A percentile compares a stretch with the other conserved stretches of the same genome.
These are phyloP conservation scores for Gastracanthus pulcherrimus DNA, from an alignment of 2,888 invertebrate genomes.

Conservation along the genomic window DNA sequence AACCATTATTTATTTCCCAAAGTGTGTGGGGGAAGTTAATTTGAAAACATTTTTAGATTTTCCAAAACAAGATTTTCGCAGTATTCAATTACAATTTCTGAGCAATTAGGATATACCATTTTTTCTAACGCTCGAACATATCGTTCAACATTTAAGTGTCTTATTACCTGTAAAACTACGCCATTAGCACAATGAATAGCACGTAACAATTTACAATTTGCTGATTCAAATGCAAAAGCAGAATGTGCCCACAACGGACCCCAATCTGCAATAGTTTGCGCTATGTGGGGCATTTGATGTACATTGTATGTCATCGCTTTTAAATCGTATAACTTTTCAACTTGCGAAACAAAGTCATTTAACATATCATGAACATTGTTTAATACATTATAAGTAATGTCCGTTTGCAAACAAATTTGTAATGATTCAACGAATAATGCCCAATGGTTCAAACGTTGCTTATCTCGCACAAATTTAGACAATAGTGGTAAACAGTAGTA, in stretches of 20 bases:
- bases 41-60: not conserved
- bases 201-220: no score
- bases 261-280: conserved; percentile 57
- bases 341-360: not conserved
- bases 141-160: no score
- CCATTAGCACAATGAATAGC: no score
- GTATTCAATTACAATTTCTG: not conserved
- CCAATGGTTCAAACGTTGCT: not conserved
- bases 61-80: not conserved
- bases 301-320: conserved; percentile 55
- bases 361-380: conserved; percentile 41
- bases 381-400: conserved; percentile 53
- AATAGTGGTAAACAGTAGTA: not conserved
- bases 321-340: conserved; percentile 46
- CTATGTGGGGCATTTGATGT: conserved; percentile 58
- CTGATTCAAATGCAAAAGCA: no score
- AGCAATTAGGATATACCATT: not conserved
- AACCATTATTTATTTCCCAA: not conserved
- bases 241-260: no score
- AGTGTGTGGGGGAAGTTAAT: not conserved
- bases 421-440: not conserved
- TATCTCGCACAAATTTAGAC: not conserved
- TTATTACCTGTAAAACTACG: no score
- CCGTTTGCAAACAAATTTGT: not conserved
- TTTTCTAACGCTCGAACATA: no score